These are phyloP conservation scores for Paracanthobrama guichenoti DNA, from an alignment of 2,113 vertebrate species.

Conservation along the genomic window DNA sequence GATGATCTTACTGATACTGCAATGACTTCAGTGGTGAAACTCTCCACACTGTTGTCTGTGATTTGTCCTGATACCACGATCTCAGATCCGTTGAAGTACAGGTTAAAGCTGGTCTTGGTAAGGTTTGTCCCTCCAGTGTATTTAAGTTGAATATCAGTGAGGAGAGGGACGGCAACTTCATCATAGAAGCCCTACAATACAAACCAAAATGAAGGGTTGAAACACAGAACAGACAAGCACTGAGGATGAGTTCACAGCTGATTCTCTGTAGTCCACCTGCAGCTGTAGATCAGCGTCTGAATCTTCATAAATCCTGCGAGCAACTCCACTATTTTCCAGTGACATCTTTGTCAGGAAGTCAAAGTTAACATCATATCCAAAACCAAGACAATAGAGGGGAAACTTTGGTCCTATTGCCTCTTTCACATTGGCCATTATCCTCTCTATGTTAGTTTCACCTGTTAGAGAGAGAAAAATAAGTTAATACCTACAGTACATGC, in stretches of 20 bases:
- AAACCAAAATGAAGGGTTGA: not conserved
- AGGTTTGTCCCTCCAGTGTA: constrained; percentile 72
- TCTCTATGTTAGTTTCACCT: constrained; percentile 75
- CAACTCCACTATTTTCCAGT: constrained; percentile 77
- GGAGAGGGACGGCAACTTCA: constrained; percentile 81
- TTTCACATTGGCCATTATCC: constrained; percentile 78
- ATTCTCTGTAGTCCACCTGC: constrained; percentile 66
- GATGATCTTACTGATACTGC: constrained; percentile 76
- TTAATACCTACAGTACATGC: too few relatives aligned
- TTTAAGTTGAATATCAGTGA: constrained; percentile 75
- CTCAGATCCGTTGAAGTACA: constrained; percentile 85
- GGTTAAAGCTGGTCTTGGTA: constrained; percentile 79
- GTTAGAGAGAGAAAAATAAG: constrained; percentile 44
- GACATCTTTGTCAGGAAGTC: constrained; percentile 83
- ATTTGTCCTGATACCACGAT: constrained; percentile 82
- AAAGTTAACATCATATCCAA: constrained; percentile 81
- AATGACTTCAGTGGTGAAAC: constrained; percentile 70
- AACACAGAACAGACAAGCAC: not conserved
- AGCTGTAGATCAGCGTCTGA: constrained; percentile 82
- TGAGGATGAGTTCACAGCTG: not conserved
- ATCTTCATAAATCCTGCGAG: constrained; percentile 81
- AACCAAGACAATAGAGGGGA: constrained; percentile 85
- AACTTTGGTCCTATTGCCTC: constrained; percentile 73
- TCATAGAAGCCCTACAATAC: constrained; percentile 80
- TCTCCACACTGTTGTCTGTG: constrained; percentile 71